Evolutionary conservation across 2,888 invertebrate species (phyloP), one percentile per base, ranked within the genome.

Genomic region (Plebejus argus): DNA sequence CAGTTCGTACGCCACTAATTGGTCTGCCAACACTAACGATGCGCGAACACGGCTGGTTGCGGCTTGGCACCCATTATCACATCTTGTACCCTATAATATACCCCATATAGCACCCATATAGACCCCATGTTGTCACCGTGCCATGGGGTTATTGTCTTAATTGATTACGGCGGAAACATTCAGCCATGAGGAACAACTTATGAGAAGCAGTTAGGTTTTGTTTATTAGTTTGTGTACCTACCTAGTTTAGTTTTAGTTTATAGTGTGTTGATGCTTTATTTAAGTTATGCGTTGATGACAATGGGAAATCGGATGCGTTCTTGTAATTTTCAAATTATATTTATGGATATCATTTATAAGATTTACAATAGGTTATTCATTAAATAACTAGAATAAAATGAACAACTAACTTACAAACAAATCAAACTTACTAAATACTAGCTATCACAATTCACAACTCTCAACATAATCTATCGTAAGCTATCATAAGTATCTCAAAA

Each of bases 21-120:
- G 61, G 61, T 66, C 61, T 20, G 23, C 61, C 20, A 66, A 66
- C 61, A 23, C 23, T 66, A 66, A 66, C 61, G 61, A 66, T 10
- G 23, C 1, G 61, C 23, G 61, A 66, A 66, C 61, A 66, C 5
- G 61, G 12, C 61, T 10, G 4, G 61, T 12, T 23, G 61, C 61
- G 61, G 61, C 23, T 66, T 66, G 61, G 61, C 61, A 66, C 8
- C 61, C 61, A 66, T 66, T 66, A 58, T 20, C 8, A 20, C 58
- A 8, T 15, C 5, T 58, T 20, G 58, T 58, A 58, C 20, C 56
- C 7, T 2, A 58, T n/a, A 58, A n/a, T 49, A 15, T 49, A 58
- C 20, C 58, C 58, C n/a, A 8, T n/a, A 20, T 20, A 15, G 58
- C 20, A 58, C 8, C 58, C 58, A n/a, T 58, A 66, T 12, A 23